Percentiles rank a stretch among this genome's conserved stretches.
phyloP scores from a whole-genome alignment of 2,113 vertebrate genomes.

The Pelusios castaneus region DNA sequence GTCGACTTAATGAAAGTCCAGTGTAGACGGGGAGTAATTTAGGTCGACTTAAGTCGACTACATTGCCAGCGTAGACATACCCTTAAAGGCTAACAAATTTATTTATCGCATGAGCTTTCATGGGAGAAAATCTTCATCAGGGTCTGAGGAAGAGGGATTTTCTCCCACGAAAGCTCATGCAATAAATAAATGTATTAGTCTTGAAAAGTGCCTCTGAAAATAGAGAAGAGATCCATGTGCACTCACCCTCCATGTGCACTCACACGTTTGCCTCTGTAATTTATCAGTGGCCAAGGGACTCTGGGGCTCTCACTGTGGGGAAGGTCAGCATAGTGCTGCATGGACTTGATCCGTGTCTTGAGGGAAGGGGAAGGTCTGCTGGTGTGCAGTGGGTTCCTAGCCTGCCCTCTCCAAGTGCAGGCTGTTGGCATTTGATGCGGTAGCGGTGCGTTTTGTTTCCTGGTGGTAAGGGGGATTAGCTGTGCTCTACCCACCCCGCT shows the following conservation, averaged over 20 bases:
- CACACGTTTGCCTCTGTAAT: background rate
- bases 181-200: no score
- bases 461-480: background rate
- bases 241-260: background rate
- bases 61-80: no score
- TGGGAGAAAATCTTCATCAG: no score
- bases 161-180: no score
- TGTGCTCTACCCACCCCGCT: background rate
- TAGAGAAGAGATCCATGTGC: no score
- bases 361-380: background rate
- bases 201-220: no score
- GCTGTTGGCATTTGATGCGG: background rate
- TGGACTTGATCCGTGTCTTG: background rate
- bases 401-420: background rate
- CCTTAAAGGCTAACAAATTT: no score
- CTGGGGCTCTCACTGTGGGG: background rate
- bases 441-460: background rate
- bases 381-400: background rate
- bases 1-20: no score
- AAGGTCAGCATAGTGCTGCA: background rate
- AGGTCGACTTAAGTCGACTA: no score
- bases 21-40: no score
- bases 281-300: background rate
- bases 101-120: no score
- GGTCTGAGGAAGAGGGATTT: no score